Conservation (phyloP, 2,888 invertebrate species). For the Cyclophora albipunctata region DNA sequence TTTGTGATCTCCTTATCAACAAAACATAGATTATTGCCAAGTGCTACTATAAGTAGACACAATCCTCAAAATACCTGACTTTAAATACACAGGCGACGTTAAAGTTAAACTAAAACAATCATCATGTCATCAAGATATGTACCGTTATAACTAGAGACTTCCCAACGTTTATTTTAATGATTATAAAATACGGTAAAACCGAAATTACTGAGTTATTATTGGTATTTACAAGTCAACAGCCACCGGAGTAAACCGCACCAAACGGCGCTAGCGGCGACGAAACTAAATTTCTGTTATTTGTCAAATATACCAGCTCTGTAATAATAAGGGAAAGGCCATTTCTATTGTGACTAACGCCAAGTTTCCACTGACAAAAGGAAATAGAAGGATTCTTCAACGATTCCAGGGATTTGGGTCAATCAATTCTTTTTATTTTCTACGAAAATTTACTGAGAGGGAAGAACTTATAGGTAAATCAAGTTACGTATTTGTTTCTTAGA, state of each 20-base stretch:
- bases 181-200: no score
- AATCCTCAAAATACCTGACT: no score
- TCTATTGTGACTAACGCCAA: constrained; percentile 42
- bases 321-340: constrained; percentile 39
- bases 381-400: constrained; percentile 38
- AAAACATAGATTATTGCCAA: no score
- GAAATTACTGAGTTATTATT: no score
- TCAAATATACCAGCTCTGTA: constrained; percentile 16
- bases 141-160: no score
- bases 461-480: not conserved
- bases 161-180: no score
- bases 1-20: no score
- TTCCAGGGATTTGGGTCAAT: constrained; percentile 52
- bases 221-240: not conserved
- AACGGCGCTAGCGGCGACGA: constrained; percentile 32
- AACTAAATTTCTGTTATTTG: constrained; percentile 48
- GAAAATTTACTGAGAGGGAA: constrained; percentile 13
- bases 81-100: no score
- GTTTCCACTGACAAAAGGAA: constrained; percentile 54
- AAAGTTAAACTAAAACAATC: no score
- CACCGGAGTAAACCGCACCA: not conserved
- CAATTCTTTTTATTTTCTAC: constrained; percentile 40
- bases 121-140: no score
- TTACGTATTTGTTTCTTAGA: constrained; percentile 1
- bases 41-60: no score